Conservation (phyloP, 2,113 vertebrate species). For the Poeciliopsis turrubarensis region DNA sequence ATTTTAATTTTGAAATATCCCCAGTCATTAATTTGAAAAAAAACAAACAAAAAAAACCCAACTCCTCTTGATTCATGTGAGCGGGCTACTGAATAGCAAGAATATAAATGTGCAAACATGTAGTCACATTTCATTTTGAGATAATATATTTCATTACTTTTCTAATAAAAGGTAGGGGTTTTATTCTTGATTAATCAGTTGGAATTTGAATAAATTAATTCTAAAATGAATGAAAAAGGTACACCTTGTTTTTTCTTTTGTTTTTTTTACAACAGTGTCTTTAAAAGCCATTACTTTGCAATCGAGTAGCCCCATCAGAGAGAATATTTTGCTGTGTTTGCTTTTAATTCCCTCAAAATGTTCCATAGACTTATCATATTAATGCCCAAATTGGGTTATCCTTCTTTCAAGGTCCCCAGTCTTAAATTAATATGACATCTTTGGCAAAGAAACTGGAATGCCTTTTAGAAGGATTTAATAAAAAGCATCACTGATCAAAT, state of each 20-base stretch:
- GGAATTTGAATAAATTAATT: not conserved
- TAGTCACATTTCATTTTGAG: not conserved
- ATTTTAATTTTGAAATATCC: not conserved
- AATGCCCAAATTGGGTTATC: conserved; percentile 78
- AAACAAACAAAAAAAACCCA: not conserved
- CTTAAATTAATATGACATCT: conserved; percentile 78
- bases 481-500: conserved; percentile 81
- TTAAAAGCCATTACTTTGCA: conserved; percentile 29
- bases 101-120: not conserved
- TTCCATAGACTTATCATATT: conserved; percentile 65
- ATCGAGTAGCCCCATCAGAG: conserved; percentile 26
- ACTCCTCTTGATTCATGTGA: not conserved
- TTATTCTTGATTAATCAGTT: not conserved
- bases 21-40: not conserved
- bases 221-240: conserved; percentile 1
- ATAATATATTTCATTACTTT: conserved; percentile 2
- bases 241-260: not conserved
- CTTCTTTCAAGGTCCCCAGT: conserved; percentile 75
- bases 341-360: conserved; percentile 67
- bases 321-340: conserved; percentile 60
- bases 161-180: not conserved
- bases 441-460: conserved; percentile 76
- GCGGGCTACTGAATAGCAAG: not conserved
- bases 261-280: conserved; percentile 20
- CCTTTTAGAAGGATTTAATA: conserved; percentile 83